Conservation (phyloP, 1,140 invertebrate genomes). For the Drosophila repletoides region DNA sequence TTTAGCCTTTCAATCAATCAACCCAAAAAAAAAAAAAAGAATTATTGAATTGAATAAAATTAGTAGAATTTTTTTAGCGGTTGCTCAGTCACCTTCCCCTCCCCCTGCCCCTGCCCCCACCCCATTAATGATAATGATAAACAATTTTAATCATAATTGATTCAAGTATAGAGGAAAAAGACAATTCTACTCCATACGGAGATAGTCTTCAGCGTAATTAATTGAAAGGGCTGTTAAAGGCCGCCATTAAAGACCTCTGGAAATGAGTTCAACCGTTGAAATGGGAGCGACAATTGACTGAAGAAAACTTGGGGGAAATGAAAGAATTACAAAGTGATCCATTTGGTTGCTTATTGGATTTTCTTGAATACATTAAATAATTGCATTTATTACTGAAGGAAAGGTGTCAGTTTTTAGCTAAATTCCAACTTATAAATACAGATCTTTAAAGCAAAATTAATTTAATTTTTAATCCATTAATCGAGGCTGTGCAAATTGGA, state of each 20-base stretch:
- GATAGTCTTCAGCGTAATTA: too few relatives aligned
- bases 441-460: too few relatives aligned
- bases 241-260: constrained; percentile 25
- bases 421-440: too few relatives aligned
- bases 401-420: too few relatives aligned
- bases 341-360: too few relatives aligned
- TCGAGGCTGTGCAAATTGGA: too few relatives aligned
- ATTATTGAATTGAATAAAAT: constrained; percentile 15
- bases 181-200: neutral
- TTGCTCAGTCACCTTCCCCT: too few relatives aligned
- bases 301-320: constrained; percentile 5
- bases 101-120: too few relatives aligned
- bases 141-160: constrained; percentile 34
- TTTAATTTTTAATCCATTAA: too few relatives aligned
- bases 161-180: neutral
- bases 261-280: constrained; percentile 8
- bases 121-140: constrained; percentile 26
- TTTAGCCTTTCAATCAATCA: constrained; percentile 57
- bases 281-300: constrained; percentile 13
- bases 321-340: neutral
- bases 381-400: too few relatives aligned
- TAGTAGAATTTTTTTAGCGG: neutral
- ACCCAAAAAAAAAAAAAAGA: constrained; percentile 10
- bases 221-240: constrained; percentile 24
- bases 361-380: too few relatives aligned